phyloP scores from a whole-genome alignment of 1,140 invertebrate genomes.

The Ruditapes philippinarum region DNA sequence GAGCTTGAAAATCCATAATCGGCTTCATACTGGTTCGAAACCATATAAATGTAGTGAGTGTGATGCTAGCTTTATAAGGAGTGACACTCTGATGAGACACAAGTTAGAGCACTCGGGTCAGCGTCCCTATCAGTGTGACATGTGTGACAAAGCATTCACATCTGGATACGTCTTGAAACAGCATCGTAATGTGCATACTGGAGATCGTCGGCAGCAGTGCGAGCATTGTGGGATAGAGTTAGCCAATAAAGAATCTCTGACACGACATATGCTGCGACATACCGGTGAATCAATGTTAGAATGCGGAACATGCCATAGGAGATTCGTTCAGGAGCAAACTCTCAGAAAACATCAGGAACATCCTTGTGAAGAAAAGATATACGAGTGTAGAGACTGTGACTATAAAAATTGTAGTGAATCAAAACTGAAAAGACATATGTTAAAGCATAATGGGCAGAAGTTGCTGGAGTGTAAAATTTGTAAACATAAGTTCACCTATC shows the following conservation, averaged over 20 bases:
- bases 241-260: conserved; percentile 12
- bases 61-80: not conserved
- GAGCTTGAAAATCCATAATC: conserved; percentile 8
- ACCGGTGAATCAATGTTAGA: not conserved
- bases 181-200: conserved; percentile 7
- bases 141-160: not conserved
- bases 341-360: not conserved
- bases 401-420: conserved; percentile 28
- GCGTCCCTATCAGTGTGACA: not conserved
- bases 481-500: conserved; percentile 13
- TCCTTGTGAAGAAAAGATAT: conserved; percentile 8
- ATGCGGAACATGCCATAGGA: not conserved
- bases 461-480: not conserved
- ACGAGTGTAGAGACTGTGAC: conserved; percentile 11
- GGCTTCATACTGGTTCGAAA: not conserved
- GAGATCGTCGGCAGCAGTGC: conserved; percentile 15
- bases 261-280: conserved; percentile 6
- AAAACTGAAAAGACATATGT: conserved; percentile 31
- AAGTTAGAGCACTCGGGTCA: conserved; percentile 12
- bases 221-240: conserved; percentile 7
- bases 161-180: conserved; percentile 8
- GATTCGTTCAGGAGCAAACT: not conserved
- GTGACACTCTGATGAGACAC: not conserved
- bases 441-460: conserved; percentile 20
- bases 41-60: not conserved